A percentile compares a stretch with the other conserved stretches of the same genome.
phyloP scores from a whole-genome alignment of 2,888 invertebrate genomes.

The Blera fallax region DNA sequence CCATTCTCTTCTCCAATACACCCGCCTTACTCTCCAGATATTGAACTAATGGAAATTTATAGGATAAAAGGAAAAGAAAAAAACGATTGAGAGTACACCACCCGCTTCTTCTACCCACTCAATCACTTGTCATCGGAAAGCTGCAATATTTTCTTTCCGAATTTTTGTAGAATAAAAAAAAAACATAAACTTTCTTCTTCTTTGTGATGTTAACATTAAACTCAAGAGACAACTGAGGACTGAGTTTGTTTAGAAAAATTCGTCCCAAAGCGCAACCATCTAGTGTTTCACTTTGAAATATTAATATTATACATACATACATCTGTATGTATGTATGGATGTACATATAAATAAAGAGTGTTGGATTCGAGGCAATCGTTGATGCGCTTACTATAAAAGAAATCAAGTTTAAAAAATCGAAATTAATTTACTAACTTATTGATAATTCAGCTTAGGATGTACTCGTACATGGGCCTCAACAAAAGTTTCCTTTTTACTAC shows the following conservation, averaged over 20 bases:
- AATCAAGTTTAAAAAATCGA: neutral
- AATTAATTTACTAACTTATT: too few species aligned
- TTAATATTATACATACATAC: conserved; percentile 41
- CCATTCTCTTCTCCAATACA: neutral
- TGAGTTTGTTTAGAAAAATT: conserved; percentile 13
- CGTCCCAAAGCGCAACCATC: conserved; percentile 42
- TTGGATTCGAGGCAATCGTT: neutral
- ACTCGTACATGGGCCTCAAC: too few species aligned
- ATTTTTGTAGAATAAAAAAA: conserved; percentile 16
- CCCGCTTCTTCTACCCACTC: conserved; percentile 3
- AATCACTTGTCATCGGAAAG: conserved; percentile 57
- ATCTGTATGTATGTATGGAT: too few species aligned
- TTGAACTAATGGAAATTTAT: conserved; percentile 70
- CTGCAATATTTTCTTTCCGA: conserved; percentile 52
- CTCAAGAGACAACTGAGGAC: conserved; percentile 18
- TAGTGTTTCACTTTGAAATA: conserved; percentile 54
- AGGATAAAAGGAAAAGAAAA: conserved; percentile 36
- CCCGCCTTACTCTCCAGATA: conserved; percentile 13
- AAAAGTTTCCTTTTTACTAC: too few species aligned
- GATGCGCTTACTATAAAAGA: neutral
- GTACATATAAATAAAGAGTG: neutral
- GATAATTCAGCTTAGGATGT: too few species aligned
- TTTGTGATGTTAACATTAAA: conserved; percentile 36
- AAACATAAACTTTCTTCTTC: conserved; percentile 4
- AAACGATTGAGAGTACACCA: conserved; percentile 42